Conservation (phyloP, 2,113 vertebrate species). For the Mesoclemmys tuberculata region DNA sequence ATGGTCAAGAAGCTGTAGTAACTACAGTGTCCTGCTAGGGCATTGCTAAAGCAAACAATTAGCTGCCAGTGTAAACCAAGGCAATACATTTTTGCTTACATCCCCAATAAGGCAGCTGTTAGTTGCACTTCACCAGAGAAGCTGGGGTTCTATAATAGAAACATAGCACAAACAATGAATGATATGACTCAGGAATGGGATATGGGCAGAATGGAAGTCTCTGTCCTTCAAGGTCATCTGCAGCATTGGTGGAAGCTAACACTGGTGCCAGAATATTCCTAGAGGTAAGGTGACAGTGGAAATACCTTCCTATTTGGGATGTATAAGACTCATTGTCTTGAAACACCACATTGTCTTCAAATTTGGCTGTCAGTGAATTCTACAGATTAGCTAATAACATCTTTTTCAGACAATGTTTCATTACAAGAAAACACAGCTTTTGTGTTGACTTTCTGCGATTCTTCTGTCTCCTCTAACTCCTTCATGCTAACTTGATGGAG, state of each 20-base stretch:
- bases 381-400: background rate
- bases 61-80: background rate
- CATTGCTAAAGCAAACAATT: background rate
- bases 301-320: background rate
- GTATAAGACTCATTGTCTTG: background rate
- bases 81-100: background rate
- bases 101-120: background rate
- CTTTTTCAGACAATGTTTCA: background rate
- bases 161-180: background rate
- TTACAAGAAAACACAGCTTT: background rate
- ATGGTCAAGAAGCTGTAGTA: background rate
- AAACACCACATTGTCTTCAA: accelerated
- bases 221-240: background rate
- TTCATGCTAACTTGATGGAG: background rate
- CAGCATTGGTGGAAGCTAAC: background rate
- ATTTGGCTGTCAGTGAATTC: background rate
- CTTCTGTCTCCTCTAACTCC: background rate
- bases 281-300: background rate
- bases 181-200: background rate
- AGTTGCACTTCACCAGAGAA: background rate
- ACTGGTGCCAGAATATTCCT: background rate
- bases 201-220: background rate
- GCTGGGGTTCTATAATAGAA: background rate
- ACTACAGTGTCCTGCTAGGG: background rate
- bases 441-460: background rate